Conservation (phyloP, 2,113 vertebrate genomes). For the Etheostoma spectabile region DNA sequence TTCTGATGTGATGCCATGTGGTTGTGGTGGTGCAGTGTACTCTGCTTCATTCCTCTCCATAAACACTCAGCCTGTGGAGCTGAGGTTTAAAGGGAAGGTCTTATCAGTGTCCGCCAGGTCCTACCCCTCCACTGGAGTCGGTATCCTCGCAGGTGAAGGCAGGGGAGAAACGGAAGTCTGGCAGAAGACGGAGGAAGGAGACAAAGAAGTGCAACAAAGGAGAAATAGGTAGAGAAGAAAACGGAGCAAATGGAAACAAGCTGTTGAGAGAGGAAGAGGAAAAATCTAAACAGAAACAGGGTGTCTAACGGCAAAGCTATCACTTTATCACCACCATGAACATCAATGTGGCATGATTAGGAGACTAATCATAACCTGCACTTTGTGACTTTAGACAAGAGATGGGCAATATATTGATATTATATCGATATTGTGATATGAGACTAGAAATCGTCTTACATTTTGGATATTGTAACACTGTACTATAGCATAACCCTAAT, state of each 20-base stretch:
- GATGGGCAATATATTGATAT: too few species aligned
- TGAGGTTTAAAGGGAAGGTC: slow-evolving; percentile 70
- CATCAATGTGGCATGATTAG: slow-evolving; percentile 26
- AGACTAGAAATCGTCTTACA: too few species aligned
- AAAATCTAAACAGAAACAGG: slow-evolving; percentile 1
- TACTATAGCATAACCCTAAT: too few species aligned
- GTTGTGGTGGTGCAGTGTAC: slow-evolving; percentile 37
- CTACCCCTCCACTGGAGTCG: slow-evolving; percentile 68
- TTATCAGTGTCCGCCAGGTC: slow-evolving; percentile 84
- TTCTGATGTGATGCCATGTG: slow-evolving; percentile 42
- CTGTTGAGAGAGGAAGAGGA: slow-evolving; percentile 9
- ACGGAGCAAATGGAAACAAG: slow-evolving; percentile 27
- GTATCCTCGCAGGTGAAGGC: slow-evolving; percentile 43
- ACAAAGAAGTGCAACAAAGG: slow-evolving; percentile 19
- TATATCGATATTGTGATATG: too few species aligned
- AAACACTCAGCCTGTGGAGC: slow-evolving; percentile 67
- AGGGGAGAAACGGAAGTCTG: slow-evolving; percentile 25
- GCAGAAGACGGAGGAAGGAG: slow-evolving; percentile 7
- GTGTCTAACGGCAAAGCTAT: slow-evolving; percentile 35
- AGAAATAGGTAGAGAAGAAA: slow-evolving; percentile 24
- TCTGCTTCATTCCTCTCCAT: slow-evolving; percentile 52
- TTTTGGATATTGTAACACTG: too few species aligned
- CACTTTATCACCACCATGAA: slow-evolving; percentile 21
- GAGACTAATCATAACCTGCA: slow-evolving; percentile 22
- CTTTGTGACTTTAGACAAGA: background rate